A percentile compares a stretch with the other conserved stretches of the same genome.
phyloP scores from a whole-genome alignment of 2,113 vertebrate species.

The Passer domesticus region DNA sequence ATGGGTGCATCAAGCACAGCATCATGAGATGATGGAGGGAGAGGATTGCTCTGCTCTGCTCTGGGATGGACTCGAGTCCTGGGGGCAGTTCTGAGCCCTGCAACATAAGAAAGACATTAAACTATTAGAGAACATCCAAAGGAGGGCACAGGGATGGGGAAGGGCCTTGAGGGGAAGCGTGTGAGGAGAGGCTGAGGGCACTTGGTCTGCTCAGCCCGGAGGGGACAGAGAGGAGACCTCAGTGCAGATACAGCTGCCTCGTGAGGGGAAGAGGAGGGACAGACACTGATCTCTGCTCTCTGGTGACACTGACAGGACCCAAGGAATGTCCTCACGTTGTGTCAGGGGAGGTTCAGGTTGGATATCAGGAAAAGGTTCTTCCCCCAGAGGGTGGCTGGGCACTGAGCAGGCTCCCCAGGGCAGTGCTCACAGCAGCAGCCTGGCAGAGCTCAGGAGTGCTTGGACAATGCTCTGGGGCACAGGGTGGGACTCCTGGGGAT shows the following conservation, averaged over 20 bases:
- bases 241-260: background rate
- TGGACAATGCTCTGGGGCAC: background rate
- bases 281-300: background rate
- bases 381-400: background rate
- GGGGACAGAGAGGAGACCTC: background rate
- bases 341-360: background rate
- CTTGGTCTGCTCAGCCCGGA: background rate
- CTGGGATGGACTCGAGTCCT: background rate
- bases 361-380: background rate
- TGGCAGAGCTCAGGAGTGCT: background rate
- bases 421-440: background rate
- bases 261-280: background rate
- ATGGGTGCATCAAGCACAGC: background rate
- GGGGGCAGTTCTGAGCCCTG: background rate
- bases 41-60: background rate
- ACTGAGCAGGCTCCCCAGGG: background rate
- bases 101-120: background rate
- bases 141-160: background rate
- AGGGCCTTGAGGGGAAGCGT: fast-evolving
- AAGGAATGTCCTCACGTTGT: background rate
- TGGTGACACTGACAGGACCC: background rate
- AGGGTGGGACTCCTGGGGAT: background rate
- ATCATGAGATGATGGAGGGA: fast-evolving
- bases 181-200: background rate
- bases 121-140: background rate